Percentiles rank a stretch among this genome's conserved stretches.
Evolutionary conservation across 2,113 vertebrate species (phyloP).

Genomic region (Rhea pennata): DNA sequence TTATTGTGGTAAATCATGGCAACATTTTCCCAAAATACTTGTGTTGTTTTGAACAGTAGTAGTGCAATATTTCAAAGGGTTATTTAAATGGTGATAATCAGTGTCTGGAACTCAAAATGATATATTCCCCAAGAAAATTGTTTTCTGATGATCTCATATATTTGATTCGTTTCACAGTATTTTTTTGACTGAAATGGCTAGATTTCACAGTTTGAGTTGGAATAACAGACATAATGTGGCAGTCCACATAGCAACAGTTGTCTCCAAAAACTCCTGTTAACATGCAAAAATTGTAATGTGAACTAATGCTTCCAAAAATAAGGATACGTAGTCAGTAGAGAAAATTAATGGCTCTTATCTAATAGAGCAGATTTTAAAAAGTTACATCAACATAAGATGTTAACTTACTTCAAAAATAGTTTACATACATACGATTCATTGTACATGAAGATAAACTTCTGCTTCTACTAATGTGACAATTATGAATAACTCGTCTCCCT

Average conservation of each 20-base stretch:
- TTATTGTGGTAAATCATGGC: background rate
- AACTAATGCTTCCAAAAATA: background rate
- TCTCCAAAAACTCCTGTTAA: background rate
- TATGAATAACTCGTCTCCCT: background rate
- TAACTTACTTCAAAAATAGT: background rate
- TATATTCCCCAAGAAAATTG: background rate
- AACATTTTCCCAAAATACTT: background rate
- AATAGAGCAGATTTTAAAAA: background rate
- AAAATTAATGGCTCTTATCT: background rate
- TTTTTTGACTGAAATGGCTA: background rate
- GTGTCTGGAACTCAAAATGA: background rate
- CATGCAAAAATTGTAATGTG: background rate
- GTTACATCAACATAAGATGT: background rate
- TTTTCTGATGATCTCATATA: background rate
- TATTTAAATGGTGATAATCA: background rate
- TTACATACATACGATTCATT: background rate
- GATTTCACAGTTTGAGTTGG: background rate
- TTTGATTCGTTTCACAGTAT: background rate
- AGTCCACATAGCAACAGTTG: background rate
- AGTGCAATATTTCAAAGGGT: background rate
- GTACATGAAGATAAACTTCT: background rate
- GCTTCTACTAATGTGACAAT: background rate
- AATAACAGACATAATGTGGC: constrained; percentile 80
- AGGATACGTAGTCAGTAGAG: background rate
- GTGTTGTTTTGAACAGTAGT: background rate